Evolutionary conservation across 2,888 invertebrate species (phyloP).

Genomic region (Raillietiella orientalis): DNA sequence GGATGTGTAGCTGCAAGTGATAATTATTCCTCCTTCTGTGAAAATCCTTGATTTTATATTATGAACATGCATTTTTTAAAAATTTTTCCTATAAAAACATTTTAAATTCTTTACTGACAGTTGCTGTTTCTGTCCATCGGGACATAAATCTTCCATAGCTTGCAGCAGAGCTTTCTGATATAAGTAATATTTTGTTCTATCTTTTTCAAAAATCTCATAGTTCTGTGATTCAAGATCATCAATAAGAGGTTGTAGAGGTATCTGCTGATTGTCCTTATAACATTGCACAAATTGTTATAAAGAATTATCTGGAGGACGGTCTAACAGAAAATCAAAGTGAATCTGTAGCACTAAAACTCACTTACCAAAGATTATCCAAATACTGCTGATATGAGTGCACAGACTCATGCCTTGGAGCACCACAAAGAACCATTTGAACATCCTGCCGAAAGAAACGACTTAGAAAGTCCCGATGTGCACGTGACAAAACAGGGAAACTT

Average conservation of each 20-base stretch:
- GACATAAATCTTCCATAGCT: constrained; percentile 26
- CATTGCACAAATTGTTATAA: constrained; percentile 20
- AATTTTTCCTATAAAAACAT: neutral
- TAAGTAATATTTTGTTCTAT: constrained; percentile 71
- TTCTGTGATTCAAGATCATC: constrained; percentile 85
- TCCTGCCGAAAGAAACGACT: constrained; percentile 24
- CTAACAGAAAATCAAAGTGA: constrained; percentile 8
- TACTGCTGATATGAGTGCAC: constrained; percentile 27
- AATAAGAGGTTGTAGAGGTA: constrained; percentile 64
- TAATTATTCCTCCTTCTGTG: constrained; percentile 54
- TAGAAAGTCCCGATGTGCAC: constrained; percentile 31
- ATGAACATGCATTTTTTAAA: constrained; percentile 8
- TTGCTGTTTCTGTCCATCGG: neutral
- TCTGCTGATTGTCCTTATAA: constrained; percentile 74
- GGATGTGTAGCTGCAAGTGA: constrained; percentile 62
- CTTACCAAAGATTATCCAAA: constrained; percentile 28
- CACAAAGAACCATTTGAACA: constrained; percentile 33
- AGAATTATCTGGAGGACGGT: constrained; percentile 12
- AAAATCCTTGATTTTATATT: neutral
- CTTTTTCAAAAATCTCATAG: constrained; percentile 93
- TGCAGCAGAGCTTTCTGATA: constrained; percentile 50
- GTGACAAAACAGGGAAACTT: constrained; percentile 47
- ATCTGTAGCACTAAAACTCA: constrained; percentile 8
- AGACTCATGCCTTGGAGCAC: constrained; percentile 21
- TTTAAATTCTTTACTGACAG: neutral